Evolutionary conservation across 2,797 vertebrate genomes (phyloP).

Genomic region (Paguma larvata): DNA sequence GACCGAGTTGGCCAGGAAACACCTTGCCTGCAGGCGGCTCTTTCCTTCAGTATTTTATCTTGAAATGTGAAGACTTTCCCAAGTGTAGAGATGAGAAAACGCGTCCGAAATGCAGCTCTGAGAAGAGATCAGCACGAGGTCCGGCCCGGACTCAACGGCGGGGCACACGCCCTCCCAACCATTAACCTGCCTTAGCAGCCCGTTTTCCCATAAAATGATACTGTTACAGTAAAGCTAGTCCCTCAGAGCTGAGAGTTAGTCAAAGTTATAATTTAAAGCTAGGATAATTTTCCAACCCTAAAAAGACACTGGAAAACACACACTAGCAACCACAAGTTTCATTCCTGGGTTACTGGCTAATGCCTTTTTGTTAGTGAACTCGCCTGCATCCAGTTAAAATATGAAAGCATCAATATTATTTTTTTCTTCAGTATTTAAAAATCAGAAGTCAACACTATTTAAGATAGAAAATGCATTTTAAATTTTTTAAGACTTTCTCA

Average conservation of each 20-base stretch:
- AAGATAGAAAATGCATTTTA: not conserved
- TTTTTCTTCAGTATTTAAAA: conserved; percentile 36
- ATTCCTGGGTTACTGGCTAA: conserved; percentile 16
- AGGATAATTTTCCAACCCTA: not conserved
- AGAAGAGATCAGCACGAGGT: not conserved
- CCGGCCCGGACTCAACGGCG: not conserved
- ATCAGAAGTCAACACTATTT: conserved; percentile 8
- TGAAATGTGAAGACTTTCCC: not conserved
- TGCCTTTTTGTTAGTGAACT: not conserved
- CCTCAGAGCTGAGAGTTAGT: not conserved
- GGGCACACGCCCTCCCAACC: not conserved
- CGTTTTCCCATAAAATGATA: not conserved
- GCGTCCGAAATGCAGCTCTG: not conserved
- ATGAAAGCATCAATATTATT: not conserved
- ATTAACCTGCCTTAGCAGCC: not conserved
- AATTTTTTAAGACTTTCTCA: not conserved
- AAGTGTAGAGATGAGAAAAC: not conserved
- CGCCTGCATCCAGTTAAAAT: conserved; percentile 11
- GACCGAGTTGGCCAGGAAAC: not conserved
- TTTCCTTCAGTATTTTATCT: not conserved
- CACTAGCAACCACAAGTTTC: not conserved
- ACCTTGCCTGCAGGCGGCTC: not conserved
- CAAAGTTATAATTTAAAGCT: not conserved
- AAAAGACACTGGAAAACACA: not conserved
- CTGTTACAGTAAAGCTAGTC: not conserved